Evolutionary conservation across 2,888 invertebrate genomes (phyloP).

Genomic region (Melanotus villosus): DNA sequence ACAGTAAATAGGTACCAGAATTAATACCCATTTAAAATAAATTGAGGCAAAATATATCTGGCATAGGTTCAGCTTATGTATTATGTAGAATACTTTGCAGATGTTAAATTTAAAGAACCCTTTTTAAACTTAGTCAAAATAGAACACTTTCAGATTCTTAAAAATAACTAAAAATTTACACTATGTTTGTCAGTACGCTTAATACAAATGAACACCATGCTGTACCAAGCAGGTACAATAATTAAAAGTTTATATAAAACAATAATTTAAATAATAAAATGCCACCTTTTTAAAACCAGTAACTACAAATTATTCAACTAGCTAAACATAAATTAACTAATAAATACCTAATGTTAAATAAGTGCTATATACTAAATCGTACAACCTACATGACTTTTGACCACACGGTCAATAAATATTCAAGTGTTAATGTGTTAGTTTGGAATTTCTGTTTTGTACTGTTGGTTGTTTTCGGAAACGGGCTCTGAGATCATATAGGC

Average conservation of each 20-base stretch:
- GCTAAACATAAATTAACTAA: conserved; percentile 62
- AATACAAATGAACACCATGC: conserved; percentile 40
- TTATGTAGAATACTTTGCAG: not conserved
- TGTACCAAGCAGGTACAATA: conserved; percentile 27
- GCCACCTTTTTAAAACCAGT: conserved; percentile 43
- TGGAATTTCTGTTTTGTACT: conserved; percentile 64
- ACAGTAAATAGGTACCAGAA: too few relatives aligned
- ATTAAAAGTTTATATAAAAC: conserved; percentile 39
- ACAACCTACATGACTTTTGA: conserved; percentile 52
- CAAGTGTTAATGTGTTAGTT: conserved; percentile 45
- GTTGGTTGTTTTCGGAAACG: conserved; percentile 55
- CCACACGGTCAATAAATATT: conserved; percentile 40
- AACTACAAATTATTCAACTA: conserved; percentile 50
- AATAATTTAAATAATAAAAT: conserved; percentile 43
- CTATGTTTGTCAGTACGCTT: conserved; percentile 36
- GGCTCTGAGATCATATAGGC: conserved; percentile 66
- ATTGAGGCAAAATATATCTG: not conserved
- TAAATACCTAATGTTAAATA: conserved; percentile 56
- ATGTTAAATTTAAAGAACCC: not conserved
- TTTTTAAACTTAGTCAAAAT: not conserved
- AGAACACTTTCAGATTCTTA: conserved; percentile 17
- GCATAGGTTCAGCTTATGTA: not conserved
- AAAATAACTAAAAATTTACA: conserved; percentile 33
- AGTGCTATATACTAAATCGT: conserved; percentile 42
- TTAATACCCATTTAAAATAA: not conserved